Conservation (phyloP, 2,888 invertebrate genomes). For the Caenorhabditis doughertyi region DNA sequence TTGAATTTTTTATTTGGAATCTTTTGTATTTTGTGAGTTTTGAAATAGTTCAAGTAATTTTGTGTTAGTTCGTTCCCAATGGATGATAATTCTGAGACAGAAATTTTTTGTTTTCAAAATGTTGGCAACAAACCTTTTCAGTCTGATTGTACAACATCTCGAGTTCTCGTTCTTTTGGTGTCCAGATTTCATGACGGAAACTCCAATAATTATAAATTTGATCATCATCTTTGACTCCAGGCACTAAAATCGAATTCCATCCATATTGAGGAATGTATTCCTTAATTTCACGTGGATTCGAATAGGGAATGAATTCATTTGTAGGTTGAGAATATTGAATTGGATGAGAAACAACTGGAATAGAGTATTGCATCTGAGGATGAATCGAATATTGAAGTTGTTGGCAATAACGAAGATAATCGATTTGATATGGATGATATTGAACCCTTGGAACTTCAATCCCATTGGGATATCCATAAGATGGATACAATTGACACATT, state of each 20-base stretch:
- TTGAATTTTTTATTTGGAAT: not conserved
- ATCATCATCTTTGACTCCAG: slow-evolving; percentile 3
- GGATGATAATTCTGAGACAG: slow-evolving; percentile 33
- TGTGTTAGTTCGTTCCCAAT: slow-evolving; percentile 33
- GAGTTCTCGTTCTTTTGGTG: slow-evolving; percentile 40
- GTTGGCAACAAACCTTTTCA: slow-evolving; percentile 11
- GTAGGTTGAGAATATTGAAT: slow-evolving; percentile 7
- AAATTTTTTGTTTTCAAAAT: not conserved
- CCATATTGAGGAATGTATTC: slow-evolving; percentile 43
- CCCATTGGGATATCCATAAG: not conserved
- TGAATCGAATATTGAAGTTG: slow-evolving; percentile 13
- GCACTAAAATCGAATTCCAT: slow-evolving; percentile 42
- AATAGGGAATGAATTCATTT: not conserved
- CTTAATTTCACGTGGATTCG: not conserved
- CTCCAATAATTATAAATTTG: not conserved
- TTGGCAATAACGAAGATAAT: not conserved
- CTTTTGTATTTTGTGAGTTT: slow-evolving; percentile 7
- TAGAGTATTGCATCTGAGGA: slow-evolving; percentile 2
- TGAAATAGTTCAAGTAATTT: slow-evolving; percentile 20
- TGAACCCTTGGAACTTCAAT: not conserved
- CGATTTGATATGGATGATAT: slow-evolving; percentile 8
- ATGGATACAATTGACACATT: not conserved
- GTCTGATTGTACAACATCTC: slow-evolving; percentile 34
- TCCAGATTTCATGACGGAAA: slow-evolving; percentile 32
- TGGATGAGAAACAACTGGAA: not conserved